Evolutionary conservation across 2,113 vertebrate genomes (phyloP).

Genomic region (Otocyon megalotis): DNA sequence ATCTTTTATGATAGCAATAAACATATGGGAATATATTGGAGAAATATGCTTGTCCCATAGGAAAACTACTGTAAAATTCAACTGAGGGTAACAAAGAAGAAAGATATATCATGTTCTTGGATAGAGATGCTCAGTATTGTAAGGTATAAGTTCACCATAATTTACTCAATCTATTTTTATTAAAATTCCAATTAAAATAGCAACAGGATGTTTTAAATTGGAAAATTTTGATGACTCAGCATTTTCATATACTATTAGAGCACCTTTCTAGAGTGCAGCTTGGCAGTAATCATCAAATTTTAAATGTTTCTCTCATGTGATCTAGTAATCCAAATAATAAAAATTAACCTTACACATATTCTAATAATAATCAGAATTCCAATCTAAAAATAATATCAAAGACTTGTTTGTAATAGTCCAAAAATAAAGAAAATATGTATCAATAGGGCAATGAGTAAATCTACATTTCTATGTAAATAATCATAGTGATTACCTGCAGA

Average conservation of each 20-base stretch:
- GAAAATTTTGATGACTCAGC: background rate
- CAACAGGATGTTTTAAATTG: background rate
- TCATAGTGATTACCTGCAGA: background rate
- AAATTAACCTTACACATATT: background rate
- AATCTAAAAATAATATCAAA: background rate
- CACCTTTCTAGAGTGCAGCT: background rate
- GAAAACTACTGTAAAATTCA: background rate
- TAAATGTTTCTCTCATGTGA: background rate
- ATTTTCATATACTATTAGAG: background rate
- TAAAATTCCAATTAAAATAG: background rate
- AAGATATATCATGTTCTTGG: background rate
- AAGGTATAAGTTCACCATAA: background rate
- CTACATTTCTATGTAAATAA: background rate
- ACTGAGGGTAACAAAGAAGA: background rate
- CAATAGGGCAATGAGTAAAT: background rate
- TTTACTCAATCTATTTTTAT: background rate
- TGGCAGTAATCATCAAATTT: background rate
- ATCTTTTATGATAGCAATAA: background rate
- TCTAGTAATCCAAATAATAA: background rate
- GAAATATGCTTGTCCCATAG: background rate
- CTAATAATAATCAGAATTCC: background rate
- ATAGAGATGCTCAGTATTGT: background rate
- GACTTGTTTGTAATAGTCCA: background rate
- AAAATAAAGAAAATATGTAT: background rate
- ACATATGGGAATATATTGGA: background rate